These are phyloP conservation scores for Keiferia lycopersicella DNA, from an alignment of 2,888 invertebrate genomes.

Conservation along the genomic window DNA sequence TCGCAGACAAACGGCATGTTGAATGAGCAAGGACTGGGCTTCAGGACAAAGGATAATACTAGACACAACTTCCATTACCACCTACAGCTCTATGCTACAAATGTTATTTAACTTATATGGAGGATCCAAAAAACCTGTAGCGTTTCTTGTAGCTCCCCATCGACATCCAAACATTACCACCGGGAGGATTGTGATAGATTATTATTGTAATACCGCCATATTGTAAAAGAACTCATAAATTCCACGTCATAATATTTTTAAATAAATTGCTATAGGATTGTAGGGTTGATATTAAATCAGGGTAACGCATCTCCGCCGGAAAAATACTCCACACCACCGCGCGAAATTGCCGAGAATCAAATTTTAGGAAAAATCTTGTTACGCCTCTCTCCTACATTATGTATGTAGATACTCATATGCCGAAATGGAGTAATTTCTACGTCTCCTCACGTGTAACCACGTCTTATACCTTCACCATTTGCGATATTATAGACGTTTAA, in stretches of 20 bases:
- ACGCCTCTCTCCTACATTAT: slow-evolving; percentile 57
- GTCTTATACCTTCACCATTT: slow-evolving; percentile 42
- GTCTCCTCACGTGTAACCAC: slow-evolving; percentile 41
- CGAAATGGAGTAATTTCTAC: slow-evolving; percentile 52
- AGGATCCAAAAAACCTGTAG: too few species aligned
- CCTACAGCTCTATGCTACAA: too few species aligned
- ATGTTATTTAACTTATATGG: too few species aligned
- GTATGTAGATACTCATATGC: slow-evolving; percentile 48
- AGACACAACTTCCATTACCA: neutral
- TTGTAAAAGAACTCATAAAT: slow-evolving; percentile 32
- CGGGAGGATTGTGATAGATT: neutral
- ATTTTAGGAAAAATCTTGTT: slow-evolving; percentile 70
- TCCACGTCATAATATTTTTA: slow-evolving; percentile 41
- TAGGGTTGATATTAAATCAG: slow-evolving; percentile 51
- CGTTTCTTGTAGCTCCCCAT: too few species aligned
- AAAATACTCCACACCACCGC: slow-evolving; percentile 58
- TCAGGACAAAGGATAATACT: slow-evolving; percentile 2
- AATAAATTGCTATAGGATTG: slow-evolving; percentile 35
- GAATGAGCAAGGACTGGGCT: slow-evolving; percentile 26
- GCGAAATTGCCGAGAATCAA: slow-evolving; percentile 67
- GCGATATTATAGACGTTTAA: slow-evolving; percentile 23
- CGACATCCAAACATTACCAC: too few species aligned
- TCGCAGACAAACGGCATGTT: slow-evolving; percentile 13
- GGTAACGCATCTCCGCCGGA: slow-evolving; percentile 49
- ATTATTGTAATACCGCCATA: slow-evolving; percentile 5